Base-by-base conservation (phyloP, 2,797 vertebrate species). In the Oceanodroma leucorhoa region DNA sequence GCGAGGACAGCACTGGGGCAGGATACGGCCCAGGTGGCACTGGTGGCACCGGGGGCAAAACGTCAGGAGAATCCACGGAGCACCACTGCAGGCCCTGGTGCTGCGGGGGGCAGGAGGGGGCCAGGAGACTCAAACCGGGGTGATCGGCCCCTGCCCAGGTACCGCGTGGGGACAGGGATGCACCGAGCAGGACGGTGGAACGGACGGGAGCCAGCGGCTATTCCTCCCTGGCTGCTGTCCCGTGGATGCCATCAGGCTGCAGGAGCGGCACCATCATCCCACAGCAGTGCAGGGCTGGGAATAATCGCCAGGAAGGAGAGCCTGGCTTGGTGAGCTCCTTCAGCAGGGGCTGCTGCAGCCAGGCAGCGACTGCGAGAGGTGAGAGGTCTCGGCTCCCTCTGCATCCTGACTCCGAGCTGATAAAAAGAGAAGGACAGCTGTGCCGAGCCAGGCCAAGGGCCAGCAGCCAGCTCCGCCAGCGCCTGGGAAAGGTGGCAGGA, bases 41-140 rank as follows among this genome's bases (percentile, higher is more conserved):
- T 14, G 51, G 10, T 58, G 29, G 16, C 38, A 38, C 2, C 1
- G 4, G 32, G 34, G 24, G 32, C 5, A 34, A 32, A 54, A 14
- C 2, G 0, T 9, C 48, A 4, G 11, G 17, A 53, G 24, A 19
- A 21, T 17, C 36, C n/a, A 14, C 1, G 2, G 69, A 83, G 40
- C 69, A 26, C n/a, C 43, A 0, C 30, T 11, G 48, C 43, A 13
- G 82, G 13, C 51, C 36, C 16, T 5, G 1, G 46, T 8, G 69
- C 19, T 66, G 30, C 0, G 0, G 4, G 5, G 14, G 16, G n/a
- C 10, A 14, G 26, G 26, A 29, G 16, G 5, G 13, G 7, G 2
- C 9, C 15, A 9, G 54, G 46, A 80, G n/a, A 5, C 3, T 23
- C 51, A 50, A 11, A 50, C 10, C 7, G 0, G 36, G 9, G 9